Evolutionary conservation across 2,113 vertebrate species (phyloP), one percentile per base, ranked within the genome.

Genomic region (Phyllostomus hastatus): DNA sequence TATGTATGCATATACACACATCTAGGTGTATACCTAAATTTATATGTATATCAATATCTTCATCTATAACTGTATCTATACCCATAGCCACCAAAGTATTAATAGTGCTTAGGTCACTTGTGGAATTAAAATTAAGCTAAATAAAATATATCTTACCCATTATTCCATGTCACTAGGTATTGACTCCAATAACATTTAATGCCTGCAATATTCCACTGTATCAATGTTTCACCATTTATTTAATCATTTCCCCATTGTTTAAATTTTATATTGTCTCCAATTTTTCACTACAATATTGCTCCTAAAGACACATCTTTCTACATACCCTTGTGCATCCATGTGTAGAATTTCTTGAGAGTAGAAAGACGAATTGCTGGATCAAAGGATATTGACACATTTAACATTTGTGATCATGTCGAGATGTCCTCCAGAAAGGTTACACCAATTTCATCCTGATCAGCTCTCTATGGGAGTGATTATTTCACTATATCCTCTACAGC

Each of bases 51-150:
- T 43, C 17, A 91, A 14, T 33, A 75, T 26, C 35, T 80, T 73
- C 41, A 76, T 19, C 38, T 88, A 11, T 26, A 84, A 1, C 52
- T 69, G 16, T 10, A 88, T 17, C 33, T 82, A 90, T 10, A 66
- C 11, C 12, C 67, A 16, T 17, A 69, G 38, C 48, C 31, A 78
- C 28, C 11, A 46, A 94, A 54, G 70, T 3, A 48, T 81, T 73
- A 61, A 64, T 12, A 73, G 57, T 14, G 4, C 90, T 69, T 95
- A 66, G 22, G 87, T 52, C 72, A 54, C 8, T 20, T 86, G 14
- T 61, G 12, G 17, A 93, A 93, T 70, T 85, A 91, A 95, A 95
- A 93, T 50, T 87, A 93, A 94, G 16, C 35, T 70, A 84, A 78
- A 73, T 72, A 86, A 86, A 89, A 67, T 64, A 70, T 3, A 24